Base-by-base conservation (phyloP, 1,140 invertebrate genomes). In the Leptopilina boulardi region DNA sequence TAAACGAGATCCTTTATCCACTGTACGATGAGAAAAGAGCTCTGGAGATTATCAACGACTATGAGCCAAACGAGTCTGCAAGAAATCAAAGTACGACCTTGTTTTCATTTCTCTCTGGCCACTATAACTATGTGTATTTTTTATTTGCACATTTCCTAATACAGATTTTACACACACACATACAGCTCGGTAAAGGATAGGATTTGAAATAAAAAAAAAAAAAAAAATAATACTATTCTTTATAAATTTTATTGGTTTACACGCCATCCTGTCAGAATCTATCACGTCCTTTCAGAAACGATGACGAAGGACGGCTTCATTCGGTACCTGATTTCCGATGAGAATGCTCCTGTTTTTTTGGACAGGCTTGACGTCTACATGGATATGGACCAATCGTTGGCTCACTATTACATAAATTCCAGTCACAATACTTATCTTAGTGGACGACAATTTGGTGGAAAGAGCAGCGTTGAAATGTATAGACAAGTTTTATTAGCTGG, bases 371-470 rank as follows among this genome's bases (percentile, higher is more conserved):
- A 99, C 86, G 96, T 98, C 82, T 99, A 99, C 88, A 96, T 98
- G 99, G 82, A 99, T 80, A 99, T 99, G 99, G 98, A 99, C 86
- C 98, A 99, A 87, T 97, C 99, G 0, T 87, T 99, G 21, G 94
- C 96, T 38, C 98, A 99, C 89, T 99, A 99, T 92, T 99, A 99
- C 89, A 99, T 99, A 82, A 99, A 99, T 93, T 99, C 98, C 38
- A 99, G 98, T 71, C 99, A 99, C 91, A 99, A 99, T 89, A 99
- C 99, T 9, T 99, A 99, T 91, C 93, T 99, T 38, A 96, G 94
- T 21, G 99, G 99, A 1, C 92, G 98, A 81, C 99, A 99, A 91
- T 97, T 99, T 87, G 99, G 98, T 74, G 98, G 98, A 42, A 99
- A 97, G 91, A 99, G 97, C 74, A 98, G 96, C 6, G 98, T 99